Evolutionary conservation across 2,797 vertebrate species (phyloP).

Genomic region (Labeo calbasu): DNA sequence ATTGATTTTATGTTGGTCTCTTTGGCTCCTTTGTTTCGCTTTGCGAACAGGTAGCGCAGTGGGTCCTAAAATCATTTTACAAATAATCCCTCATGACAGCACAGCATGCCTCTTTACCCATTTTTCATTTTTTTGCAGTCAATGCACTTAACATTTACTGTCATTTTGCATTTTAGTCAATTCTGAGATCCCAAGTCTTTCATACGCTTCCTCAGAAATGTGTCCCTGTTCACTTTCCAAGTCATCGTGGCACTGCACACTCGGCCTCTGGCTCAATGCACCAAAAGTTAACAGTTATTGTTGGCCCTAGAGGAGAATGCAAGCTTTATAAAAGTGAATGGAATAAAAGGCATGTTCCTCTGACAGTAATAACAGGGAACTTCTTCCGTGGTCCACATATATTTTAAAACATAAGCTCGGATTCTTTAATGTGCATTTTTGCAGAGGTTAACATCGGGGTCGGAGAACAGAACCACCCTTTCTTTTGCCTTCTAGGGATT

Average conservation of each 20-base stretch:
- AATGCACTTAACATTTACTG: not conserved
- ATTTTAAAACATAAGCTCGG: constrained; percentile 31
- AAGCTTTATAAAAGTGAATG: constrained; percentile 31
- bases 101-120: not conserved
- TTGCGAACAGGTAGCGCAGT: not conserved
- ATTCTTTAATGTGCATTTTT: constrained; percentile 36
- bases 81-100: constrained; percentile 7
- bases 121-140: not conserved
- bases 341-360: constrained; percentile 30
- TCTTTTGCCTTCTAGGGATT: constrained; percentile 2
- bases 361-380: constrained; percentile 56
- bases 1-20: not conserved
- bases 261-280: constrained; percentile 27
- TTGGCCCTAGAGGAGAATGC: constrained; percentile 31
- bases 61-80: not conserved
- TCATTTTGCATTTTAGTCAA: constrained; percentile 23
- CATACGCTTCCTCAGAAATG: not conserved
- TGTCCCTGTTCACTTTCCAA: constrained; percentile 25
- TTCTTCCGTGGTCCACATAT: constrained; percentile 32
- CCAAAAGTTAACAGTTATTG: constrained; percentile 43
- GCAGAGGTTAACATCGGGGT: constrained; percentile 18
- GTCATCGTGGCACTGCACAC: constrained; percentile 5
- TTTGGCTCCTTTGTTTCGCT: not conserved
- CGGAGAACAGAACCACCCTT: not conserved
- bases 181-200: not conserved